Evolutionary conservation across 2,888 invertebrate species (phyloP), one percentile per base, ranked within the genome.

Genomic region (Nipponacmea schrenckii): DNA sequence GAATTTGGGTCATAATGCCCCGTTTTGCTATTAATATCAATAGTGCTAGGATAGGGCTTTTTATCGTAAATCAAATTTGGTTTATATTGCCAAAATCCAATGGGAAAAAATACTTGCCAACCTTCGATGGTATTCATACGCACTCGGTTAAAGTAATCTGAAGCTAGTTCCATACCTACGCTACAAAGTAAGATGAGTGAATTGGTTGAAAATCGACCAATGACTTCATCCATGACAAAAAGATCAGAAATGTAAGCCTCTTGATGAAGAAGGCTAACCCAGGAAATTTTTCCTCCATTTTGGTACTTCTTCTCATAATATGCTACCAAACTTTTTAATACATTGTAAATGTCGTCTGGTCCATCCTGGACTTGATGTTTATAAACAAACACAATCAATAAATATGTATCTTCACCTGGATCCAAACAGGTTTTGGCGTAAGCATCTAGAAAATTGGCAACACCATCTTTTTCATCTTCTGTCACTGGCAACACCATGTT

Each of bases 121-220:
- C 94, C 94, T 79, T 91, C 90, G 77, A 98, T 95, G 2, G 96
- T 96, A 90, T 97, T 98, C 95, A 98, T 96, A 74, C 97, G 93
- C 15, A 96, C 94, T 84, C 97, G 91, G 86, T 98, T 98, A 64
- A 98, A 91, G 90, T 96, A 97, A 39, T 88, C 87, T 0, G 79
- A 75, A 1, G 83, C 80, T 39, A 87, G 76, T 50, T 86, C 84
- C 81, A 86, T 86, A 15, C 84, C 86, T 0, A 84, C 80, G 4
- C 83, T 81, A 45, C 84, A 83, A 46, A 84, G 74, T 17, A 87
- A 68, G 1, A 87, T 74, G 17, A 88, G 77, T 4, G 85, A 79
- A 50, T 96, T 95, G 0, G 92, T 89, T 3, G 93, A 91, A 76
- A 94, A 91, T 86, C 94, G 94, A 76, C 92, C 91, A 69, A 93